These are phyloP conservation scores for Caenorhabditis auriculariae DNA, from an alignment of 2,888 invertebrate species.

Conservation along the genomic window DNA sequence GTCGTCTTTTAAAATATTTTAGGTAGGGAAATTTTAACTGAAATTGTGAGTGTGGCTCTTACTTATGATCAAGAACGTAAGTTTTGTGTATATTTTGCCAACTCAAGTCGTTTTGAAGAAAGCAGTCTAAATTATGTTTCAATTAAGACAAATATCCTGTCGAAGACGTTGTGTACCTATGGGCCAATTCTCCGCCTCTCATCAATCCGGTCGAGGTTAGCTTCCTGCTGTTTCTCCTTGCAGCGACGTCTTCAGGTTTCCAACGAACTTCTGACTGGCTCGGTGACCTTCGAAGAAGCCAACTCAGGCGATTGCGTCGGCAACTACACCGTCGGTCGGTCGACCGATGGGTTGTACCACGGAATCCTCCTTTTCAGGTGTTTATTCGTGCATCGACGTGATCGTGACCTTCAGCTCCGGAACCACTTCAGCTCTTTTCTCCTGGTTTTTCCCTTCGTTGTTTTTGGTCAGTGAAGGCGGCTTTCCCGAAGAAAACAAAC, in stretches of 20 bases:
- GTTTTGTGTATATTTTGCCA: too few relatives aligned
- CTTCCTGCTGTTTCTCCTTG: neutral
- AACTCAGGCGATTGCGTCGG: conserved; percentile 58
- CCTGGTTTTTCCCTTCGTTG: conserved; percentile 51
- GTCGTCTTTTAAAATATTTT: too few relatives aligned
- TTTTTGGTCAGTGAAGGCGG: conserved; percentile 25
- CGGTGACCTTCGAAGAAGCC: conserved; percentile 40
- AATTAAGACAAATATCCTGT: conserved; percentile 47
- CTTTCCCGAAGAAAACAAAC: neutral
- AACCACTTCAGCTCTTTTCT: conserved; percentile 27
- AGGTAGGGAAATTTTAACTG: too few relatives aligned
- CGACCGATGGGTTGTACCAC: neutral
- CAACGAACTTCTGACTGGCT: conserved; percentile 43
- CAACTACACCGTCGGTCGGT: conserved; percentile 55
- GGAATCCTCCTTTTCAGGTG: conserved; percentile 17
- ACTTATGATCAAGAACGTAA: neutral
- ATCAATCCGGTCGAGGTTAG: conserved; percentile 57
- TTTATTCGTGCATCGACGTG: conserved; percentile 57
- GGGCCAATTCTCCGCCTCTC: conserved; percentile 60
- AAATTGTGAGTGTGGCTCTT: neutral
- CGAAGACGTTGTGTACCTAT: conserved; percentile 59
- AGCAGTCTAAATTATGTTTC: neutral
- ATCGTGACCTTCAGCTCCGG: conserved; percentile 48
- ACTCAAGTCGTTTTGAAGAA: too few relatives aligned
- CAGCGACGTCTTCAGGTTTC: conserved; percentile 31